Percentiles rank a stretch among this genome's conserved stretches.
phyloP scores from a whole-genome alignment of 2,113 vertebrate genomes.

The Phycodurus eques region DNA sequence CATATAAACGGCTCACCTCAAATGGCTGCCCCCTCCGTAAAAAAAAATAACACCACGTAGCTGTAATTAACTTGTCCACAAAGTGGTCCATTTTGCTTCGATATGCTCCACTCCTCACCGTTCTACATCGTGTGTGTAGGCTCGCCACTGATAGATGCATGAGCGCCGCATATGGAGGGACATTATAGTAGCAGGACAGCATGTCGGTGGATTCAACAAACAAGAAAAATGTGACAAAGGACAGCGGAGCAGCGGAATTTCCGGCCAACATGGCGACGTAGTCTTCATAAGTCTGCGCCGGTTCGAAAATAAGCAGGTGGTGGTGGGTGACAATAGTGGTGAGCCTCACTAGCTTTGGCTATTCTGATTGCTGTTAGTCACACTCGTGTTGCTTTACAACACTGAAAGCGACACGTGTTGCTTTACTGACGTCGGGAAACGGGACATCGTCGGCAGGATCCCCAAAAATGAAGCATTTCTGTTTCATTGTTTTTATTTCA shows the following conservation, averaged over 20 bases:
- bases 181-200: neutral
- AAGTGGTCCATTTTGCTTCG: neutral
- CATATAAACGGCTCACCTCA: neutral
- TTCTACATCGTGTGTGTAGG: neutral
- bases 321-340: too few relatives aligned
- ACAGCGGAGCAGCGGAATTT: neutral
- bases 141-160: neutral
- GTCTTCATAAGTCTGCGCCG: too few relatives aligned
- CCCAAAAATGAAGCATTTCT: too few relatives aligned
- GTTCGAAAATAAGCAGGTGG: too few relatives aligned
- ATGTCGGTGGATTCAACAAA: neutral
- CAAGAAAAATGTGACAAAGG: neutral
- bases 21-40: neutral
- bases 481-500: too few relatives aligned
- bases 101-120: neutral
- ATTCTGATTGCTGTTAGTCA: too few relatives aligned
- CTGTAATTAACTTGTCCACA: conserved; percentile 1
- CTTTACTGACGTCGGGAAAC: too few relatives aligned
- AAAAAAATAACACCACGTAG: neutral
- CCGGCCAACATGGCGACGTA: too few relatives aligned
- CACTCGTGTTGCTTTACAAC: too few relatives aligned
- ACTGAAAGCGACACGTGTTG: too few relatives aligned
- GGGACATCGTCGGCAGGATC: too few relatives aligned
- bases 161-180: neutral
- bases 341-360: too few relatives aligned